Evolutionary conservation across 1,140 invertebrate genomes (phyloP).

Genomic region (Arion vulgaris): DNA sequence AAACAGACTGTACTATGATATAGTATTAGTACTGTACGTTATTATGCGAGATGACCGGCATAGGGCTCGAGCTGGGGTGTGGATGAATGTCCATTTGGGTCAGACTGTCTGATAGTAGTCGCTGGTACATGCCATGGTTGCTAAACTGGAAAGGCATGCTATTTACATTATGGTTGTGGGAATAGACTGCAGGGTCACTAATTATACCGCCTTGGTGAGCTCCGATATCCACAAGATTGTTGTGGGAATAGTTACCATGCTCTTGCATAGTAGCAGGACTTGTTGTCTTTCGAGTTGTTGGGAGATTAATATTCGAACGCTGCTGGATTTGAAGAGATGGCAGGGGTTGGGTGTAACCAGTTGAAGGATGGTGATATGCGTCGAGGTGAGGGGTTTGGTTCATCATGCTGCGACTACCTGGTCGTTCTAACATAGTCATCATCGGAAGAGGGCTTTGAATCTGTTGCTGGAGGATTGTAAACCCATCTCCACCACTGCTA

Average conservation of each 20-base stretch:
- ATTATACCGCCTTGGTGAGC: neutral
- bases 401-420: slow-evolving; percentile 28
- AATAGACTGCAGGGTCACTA: neutral
- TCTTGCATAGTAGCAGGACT: neutral
- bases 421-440: slow-evolving; percentile 21
- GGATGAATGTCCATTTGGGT: neutral
- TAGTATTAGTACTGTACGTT: slow-evolving; percentile 19
- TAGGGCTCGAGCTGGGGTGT: neutral
- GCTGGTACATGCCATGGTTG: neutral
- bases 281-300: neutral
- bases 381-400: neutral
- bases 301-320: slow-evolving; percentile 11
- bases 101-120: neutral
- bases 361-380: neutral
- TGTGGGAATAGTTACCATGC: neutral
- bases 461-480: neutral
- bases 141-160: neutral
- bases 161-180: neutral
- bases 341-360: neutral
- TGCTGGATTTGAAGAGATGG: slow-evolving; percentile 4
- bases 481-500: neutral
- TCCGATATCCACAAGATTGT: neutral
- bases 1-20: no score
- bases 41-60: slow-evolving; percentile 1
- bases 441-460: slow-evolving; percentile 16